Evolutionary conservation across 2,113 vertebrate genomes (phyloP), one percentile per base, ranked within the genome.

Genomic region (Pomatorhinus ruficollis): DNA sequence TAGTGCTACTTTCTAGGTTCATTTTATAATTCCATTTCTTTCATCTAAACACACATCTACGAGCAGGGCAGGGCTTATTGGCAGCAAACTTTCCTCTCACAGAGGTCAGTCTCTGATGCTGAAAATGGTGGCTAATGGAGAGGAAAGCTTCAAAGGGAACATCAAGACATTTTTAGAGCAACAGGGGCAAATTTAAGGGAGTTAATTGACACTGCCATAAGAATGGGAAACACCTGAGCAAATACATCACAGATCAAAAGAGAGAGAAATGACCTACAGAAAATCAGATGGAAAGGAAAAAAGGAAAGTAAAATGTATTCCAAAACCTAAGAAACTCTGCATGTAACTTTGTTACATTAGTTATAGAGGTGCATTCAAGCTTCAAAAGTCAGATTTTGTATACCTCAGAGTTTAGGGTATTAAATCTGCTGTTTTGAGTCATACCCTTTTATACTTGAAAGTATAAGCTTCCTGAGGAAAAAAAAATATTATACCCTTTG

Each of bases 171-270:
- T 96, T 87, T 82, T 76, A 94, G 88, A 96, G 89, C 87, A 95
- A 94, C 40, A 86, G 82, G 61, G 54, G 90, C 69, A 96, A 96
- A 93, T 90, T 92, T 95, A 93, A 97, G 40, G 49, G 87, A 93
- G 64, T 94, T 97, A 97, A 97, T 97, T 97, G 97, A 94, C 86
- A 82, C 78, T 91, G 95, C 78, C 88, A 84, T 90, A 94, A 96
- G 96, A 97, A 97, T 97, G 90, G 87, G 96, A 97, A 97, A 97
- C 97, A 97, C 96, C 95, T 97, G 97, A 97, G 83, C 87, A 97
- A 97, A 97, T 97, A 97, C 52, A 95, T 91, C 82, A 76, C 9
- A 95, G 96, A 97, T 96, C 95, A 97, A 97, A 96, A 95, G 83
- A 59, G 49, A 72, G 39, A 84, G 81, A 95, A 97, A 93, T 94